Evolutionary conservation across 2,888 invertebrate genomes (phyloP).

Genomic region (Caenorhabditis macrosperma): DNA sequence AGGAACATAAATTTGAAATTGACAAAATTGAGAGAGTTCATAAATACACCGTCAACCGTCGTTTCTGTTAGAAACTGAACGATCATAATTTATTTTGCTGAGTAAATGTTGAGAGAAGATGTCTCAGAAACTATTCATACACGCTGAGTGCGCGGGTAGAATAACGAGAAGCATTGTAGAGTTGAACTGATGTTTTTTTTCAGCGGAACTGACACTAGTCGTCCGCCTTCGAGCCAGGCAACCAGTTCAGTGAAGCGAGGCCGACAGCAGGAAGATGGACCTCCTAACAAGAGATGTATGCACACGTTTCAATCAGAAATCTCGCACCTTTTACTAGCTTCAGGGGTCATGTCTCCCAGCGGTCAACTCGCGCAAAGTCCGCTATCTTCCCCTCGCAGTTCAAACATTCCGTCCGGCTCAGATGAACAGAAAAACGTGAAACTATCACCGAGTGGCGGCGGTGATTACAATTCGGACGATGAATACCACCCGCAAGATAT

Average conservation of each 20-base stretch:
- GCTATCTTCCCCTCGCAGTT: background rate
- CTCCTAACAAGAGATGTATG: background rate
- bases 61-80: too few relatives aligned
- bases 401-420: background rate
- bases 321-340: background rate
- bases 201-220: background rate
- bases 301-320: background rate
- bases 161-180: background rate
- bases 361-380: background rate
- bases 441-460: background rate
- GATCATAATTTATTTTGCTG: too few relatives aligned
- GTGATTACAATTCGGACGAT: slow-evolving; percentile 43
- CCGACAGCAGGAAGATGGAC: background rate
- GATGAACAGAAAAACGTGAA: background rate
- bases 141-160: background rate
- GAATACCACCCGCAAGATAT: slow-evolving; percentile 25
- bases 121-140: too few relatives aligned
- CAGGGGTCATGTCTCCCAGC: slow-evolving; percentile 4
- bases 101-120: too few relatives aligned
- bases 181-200: background rate
- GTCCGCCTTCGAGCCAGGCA: background rate
- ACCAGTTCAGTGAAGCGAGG: background rate
- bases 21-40: too few relatives aligned
- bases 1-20: too few relatives aligned
- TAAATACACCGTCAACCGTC: too few relatives aligned